phyloP scores from a whole-genome alignment of 2,797 vertebrate genomes.

The Melanotaenia nigrans region DNA sequence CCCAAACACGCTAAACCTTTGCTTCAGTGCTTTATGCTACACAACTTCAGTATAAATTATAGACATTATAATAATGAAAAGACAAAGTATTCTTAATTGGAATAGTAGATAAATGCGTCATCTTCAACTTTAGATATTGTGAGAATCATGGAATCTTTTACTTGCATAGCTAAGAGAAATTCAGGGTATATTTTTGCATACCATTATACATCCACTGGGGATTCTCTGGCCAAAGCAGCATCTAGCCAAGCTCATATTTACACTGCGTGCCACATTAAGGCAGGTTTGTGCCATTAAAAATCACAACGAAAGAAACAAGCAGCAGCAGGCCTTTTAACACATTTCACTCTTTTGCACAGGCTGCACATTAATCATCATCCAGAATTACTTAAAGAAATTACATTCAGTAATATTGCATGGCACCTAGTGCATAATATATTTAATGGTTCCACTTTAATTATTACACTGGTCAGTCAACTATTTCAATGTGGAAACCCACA shows the following conservation, averaged over 20 bases:
- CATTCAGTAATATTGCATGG: slow-evolving; percentile 21
- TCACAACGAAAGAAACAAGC: slow-evolving; percentile 42
- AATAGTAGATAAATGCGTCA: background rate
- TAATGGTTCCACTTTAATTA: slow-evolving; percentile 38
- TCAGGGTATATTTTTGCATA: slow-evolving; percentile 5
- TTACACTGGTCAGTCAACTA: slow-evolving; percentile 7
- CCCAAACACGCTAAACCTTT: background rate
- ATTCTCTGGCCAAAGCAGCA: slow-evolving; percentile 42
- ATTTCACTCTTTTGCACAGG: slow-evolving; percentile 13
- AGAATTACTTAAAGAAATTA: slow-evolving; percentile 49
- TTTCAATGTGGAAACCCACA: slow-evolving; percentile 37
- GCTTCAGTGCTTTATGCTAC: background rate
- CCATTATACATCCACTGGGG: slow-evolving; percentile 20
- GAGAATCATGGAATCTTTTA: background rate
- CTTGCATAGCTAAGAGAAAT: slow-evolving; percentile 1
- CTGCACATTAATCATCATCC: slow-evolving; percentile 34
- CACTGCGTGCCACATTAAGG: slow-evolving; percentile 31
- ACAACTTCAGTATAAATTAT: background rate
- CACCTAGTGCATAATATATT: slow-evolving; percentile 35
- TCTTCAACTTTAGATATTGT: background rate
- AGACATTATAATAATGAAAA: background rate
- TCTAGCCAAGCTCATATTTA: slow-evolving; percentile 44
- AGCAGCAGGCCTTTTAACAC: slow-evolving; percentile 16
- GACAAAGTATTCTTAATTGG: background rate
- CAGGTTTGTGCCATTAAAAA: slow-evolving; percentile 47